Percentiles rank a stretch among this genome's conserved stretches.
phyloP scores from a whole-genome alignment of 2,113 vertebrate species.

The Coracopsis vasa region DNA sequence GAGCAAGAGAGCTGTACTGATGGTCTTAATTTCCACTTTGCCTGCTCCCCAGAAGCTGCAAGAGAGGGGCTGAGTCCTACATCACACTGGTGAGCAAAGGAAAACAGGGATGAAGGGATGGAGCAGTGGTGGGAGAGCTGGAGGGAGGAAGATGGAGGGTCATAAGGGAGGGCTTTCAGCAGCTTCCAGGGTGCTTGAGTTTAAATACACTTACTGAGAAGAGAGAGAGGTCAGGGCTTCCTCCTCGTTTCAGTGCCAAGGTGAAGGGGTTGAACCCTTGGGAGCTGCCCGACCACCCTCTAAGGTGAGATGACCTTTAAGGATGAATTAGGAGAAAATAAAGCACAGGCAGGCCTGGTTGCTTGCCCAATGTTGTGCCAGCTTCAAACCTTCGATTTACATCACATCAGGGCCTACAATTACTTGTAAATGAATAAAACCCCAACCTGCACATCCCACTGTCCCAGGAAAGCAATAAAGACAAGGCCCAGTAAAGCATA shows the following conservation, averaged over 20 bases:
- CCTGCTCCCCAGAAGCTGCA: neutral
- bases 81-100: rapidly evolving
- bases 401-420: neutral
- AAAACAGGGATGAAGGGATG: neutral
- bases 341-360: neutral
- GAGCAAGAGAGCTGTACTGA: neutral
- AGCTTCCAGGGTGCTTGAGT: neutral
- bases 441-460: neutral
- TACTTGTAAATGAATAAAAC: neutral
- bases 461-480: neutral
- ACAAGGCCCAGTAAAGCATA: neutral
- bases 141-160: neutral
- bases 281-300: neutral
- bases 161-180: neutral
- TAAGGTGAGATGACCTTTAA: neutral
- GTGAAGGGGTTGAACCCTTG: neutral
- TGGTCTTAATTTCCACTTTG: neutral
- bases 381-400: neutral
- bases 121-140: rapidly evolving
- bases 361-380: neutral
- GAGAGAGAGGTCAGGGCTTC: neutral
- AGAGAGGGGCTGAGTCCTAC: neutral
- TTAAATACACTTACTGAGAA: neutral
- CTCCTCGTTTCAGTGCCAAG: neutral
- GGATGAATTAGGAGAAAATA: neutral